phyloP scores from a whole-genome alignment of 2,797 vertebrate species.

The Parauchenoglanis ngamensis region DNA sequence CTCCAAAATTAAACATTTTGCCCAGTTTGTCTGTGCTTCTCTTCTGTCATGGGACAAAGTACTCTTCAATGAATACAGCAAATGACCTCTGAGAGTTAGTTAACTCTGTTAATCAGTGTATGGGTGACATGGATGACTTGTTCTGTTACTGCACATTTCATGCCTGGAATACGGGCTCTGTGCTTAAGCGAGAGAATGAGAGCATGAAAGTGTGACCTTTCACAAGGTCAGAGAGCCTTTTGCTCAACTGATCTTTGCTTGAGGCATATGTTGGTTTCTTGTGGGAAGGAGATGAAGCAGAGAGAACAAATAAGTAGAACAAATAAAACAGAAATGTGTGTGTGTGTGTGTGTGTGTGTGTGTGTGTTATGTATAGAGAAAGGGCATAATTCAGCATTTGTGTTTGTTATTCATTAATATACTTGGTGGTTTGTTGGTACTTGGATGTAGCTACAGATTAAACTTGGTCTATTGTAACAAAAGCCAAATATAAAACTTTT shows the following conservation, averaged over 20 bases:
- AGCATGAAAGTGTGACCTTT: conserved; percentile 69
- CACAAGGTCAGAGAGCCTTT: conserved; percentile 75
- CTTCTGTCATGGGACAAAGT: not conserved
- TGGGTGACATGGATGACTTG: conserved; percentile 82
- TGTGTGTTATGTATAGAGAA: conserved; percentile 47
- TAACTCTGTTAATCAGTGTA: conserved; percentile 90
- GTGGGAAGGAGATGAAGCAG: conserved; percentile 29
- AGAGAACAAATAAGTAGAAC: conserved; percentile 53
- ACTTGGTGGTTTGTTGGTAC: conserved; percentile 22
- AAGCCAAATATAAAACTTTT: conserved; percentile 30
- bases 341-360: conserved; percentile 35
- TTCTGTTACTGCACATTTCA: conserved; percentile 78
- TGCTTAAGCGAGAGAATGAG: conserved; percentile 77
- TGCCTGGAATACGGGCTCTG: conserved; percentile 83
- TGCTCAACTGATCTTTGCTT: conserved; percentile 62
- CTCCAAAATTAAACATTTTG: not conserved
- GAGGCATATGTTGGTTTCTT: conserved; percentile 61
- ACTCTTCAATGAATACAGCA: conserved; percentile 50
- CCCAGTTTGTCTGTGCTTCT: not conserved
- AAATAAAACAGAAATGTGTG: conserved; percentile 42
- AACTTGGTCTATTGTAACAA: conserved; percentile 19
- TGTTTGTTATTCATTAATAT: conserved; percentile 32
- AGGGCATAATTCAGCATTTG: conserved; percentile 52
- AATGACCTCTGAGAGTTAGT: conserved; percentile 80
- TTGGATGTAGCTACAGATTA: conserved; percentile 17